Evolutionary conservation across 2,113 vertebrate species (phyloP).

Genomic region (Formicarius rufipectus): DNA sequence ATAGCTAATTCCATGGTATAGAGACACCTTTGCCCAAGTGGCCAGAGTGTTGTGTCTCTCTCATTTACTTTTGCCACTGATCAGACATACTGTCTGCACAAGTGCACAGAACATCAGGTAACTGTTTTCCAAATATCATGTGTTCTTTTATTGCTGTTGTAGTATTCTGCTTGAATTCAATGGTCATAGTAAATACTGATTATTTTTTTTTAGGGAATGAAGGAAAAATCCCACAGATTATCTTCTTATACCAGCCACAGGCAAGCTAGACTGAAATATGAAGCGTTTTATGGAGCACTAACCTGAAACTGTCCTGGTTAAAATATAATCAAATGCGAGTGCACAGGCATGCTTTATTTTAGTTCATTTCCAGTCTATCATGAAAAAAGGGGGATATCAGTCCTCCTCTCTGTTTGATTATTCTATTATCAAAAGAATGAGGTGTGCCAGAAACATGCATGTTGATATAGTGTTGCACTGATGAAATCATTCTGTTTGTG

Average conservation of each 20-base stretch:
- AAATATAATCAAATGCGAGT: conserved; percentile 60
- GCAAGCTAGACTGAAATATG: conserved; percentile 3
- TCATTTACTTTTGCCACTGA: not conserved
- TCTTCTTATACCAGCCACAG: conserved; percentile 30
- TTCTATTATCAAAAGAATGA: conserved; percentile 68
- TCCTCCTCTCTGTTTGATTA: conserved; percentile 68
- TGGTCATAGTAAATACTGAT: not conserved
- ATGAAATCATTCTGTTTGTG: conserved; percentile 73
- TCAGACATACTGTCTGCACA: not conserved
- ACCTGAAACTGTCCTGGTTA: conserved; percentile 42
- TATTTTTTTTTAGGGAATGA: not conserved
- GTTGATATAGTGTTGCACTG: conserved; percentile 76
- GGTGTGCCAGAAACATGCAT: conserved; percentile 61
- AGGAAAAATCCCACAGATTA: not conserved
- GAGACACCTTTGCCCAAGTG: not conserved
- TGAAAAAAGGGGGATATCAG: conserved; percentile 46
- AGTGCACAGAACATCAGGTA: not conserved
- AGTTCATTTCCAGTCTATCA: conserved; percentile 61
- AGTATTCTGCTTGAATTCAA: not conserved
- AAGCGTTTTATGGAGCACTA: conserved; percentile 36
- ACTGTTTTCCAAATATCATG: not conserved
- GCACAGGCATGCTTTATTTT: conserved; percentile 34
- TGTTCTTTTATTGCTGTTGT: not conserved
- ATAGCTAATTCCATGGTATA: not conserved
- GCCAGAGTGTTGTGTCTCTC: not conserved